Base-by-base conservation (phyloP, 2,113 vertebrate species). In the Oxyruncus cristatus region DNA sequence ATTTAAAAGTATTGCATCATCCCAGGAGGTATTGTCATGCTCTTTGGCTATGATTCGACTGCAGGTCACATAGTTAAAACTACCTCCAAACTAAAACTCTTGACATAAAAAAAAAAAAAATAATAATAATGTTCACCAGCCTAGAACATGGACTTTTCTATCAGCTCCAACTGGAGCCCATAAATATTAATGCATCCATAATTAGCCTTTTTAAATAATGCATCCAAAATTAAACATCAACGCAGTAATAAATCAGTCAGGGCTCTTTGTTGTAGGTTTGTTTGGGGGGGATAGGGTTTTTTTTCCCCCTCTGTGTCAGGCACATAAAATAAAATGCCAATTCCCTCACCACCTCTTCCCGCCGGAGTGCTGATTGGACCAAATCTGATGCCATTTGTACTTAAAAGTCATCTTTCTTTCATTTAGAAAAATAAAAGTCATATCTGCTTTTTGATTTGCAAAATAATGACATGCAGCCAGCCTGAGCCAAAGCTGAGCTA, bases 151-250 rank as follows among this genome's bases (percentile, higher is more conserved):
- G 92, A 95, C 95, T 96, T 86, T 96, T 94, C 97, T 97, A 97
- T 95, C 93, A 96, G 93, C 94, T 96, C 89, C 82, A 96, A 93
- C 88, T 19, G 44, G 71, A 96, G 92, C 6, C 89, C 86, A 97
- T 97, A 97, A 96, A 97, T 97, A 97, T 97, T 97, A 97, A 97
- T 97, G 96, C 62, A 92, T 87, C 88, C 96, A 97, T 97, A 97
- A 97, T 97, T 96, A 97, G 96, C 86, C 95, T 96, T 97, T 96
- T 97, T 96, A 97, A 97, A 97, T 97, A 97, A 97, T 96, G 94
- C 96, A 97, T 95, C 95, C 93, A 95, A 96, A 97, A 97, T 97
- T 97, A 97, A 97, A 97, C 96, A 95, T 97, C 95, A 97, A 92
- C 82, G 88, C 90, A 79, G 93, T 91, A 92, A 96, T 96, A 97